These are phyloP conservation scores for Gopherus evgoodei DNA, from an alignment of 2,113 vertebrate genomes.

Conservation along the genomic window DNA sequence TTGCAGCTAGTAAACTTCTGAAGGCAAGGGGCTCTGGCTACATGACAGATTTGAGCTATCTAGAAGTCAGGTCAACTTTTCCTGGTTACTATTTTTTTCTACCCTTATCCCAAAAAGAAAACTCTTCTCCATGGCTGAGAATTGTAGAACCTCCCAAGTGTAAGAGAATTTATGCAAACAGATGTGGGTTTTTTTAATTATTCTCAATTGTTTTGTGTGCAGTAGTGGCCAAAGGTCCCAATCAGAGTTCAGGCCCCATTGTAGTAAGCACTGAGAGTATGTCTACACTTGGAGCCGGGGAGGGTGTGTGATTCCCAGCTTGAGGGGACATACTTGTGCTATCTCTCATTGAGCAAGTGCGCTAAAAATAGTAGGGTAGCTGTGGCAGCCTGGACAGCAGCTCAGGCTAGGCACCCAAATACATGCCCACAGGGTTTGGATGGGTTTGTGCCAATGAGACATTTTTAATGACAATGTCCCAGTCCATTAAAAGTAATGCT, in stretches of 20 bases:
- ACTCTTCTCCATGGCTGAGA: not conserved
- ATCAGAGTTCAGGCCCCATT: not conserved
- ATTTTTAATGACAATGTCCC: not conserved
- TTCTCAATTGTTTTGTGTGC: not conserved
- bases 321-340: not conserved
- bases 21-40: not conserved
- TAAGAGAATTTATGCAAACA: not conserved
- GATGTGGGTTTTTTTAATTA: not conserved
- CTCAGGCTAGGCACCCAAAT: too few relatives aligned
- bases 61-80: not conserved
- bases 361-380: too few relatives aligned
- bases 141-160: not conserved
- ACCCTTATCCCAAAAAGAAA: not conserved
- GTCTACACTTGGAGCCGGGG: not conserved
- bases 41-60: not conserved
- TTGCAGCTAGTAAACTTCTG: not conserved
- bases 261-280: not conserved
- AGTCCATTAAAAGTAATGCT: slow-evolving; percentile 22
- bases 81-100: not conserved
- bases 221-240: not conserved
- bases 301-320: not conserved
- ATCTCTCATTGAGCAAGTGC: too few relatives aligned
- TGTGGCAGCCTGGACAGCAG: too few relatives aligned
- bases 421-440: not conserved
- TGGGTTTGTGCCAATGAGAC: not conserved